A percentile compares a stretch with the other conserved stretches of the same genome.
These are phyloP conservation scores for Enteromius mattozi DNA, from an alignment of 2,797 vertebrate species.

Conservation along the genomic window DNA sequence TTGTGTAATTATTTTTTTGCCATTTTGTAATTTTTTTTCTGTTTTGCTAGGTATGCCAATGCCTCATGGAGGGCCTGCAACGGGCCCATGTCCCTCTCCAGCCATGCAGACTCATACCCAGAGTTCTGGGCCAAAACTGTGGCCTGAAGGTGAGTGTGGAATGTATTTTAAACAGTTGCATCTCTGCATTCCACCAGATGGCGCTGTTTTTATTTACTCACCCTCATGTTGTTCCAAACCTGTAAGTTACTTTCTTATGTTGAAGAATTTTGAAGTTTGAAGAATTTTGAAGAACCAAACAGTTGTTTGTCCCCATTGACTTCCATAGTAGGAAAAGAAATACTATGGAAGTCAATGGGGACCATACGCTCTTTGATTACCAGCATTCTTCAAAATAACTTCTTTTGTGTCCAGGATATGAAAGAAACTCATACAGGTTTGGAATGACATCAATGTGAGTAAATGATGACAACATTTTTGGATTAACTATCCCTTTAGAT, in stretches of 20 bases:
- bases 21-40: not conserved
- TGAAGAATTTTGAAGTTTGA: not conserved
- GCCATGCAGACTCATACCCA: conserved; percentile 80
- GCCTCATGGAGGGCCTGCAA: conserved; percentile 75
- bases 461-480: too few species aligned
- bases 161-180: not conserved
- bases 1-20: not conserved
- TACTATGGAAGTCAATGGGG: not conserved
- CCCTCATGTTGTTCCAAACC: not conserved
- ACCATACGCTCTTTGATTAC: too few species aligned
- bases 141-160: conserved; percentile 80
- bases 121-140: conserved; percentile 81
- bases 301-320: not conserved
- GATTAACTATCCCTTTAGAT: too few species aligned
- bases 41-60: conserved; percentile 78
- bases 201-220: not conserved
- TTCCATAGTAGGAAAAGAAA: not conserved
- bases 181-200: not conserved
- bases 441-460: not conserved
- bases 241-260: not conserved
- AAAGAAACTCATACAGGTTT: not conserved
- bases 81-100: conserved; percentile 76
- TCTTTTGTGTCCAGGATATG: not conserved
- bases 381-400: too few species aligned
- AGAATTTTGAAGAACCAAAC: not conserved